Percentiles rank a stretch among this genome's conserved stretches.
Conservation (phyloP, 2,113 vertebrate species). For the Mohoua ochrocephala region DNA sequence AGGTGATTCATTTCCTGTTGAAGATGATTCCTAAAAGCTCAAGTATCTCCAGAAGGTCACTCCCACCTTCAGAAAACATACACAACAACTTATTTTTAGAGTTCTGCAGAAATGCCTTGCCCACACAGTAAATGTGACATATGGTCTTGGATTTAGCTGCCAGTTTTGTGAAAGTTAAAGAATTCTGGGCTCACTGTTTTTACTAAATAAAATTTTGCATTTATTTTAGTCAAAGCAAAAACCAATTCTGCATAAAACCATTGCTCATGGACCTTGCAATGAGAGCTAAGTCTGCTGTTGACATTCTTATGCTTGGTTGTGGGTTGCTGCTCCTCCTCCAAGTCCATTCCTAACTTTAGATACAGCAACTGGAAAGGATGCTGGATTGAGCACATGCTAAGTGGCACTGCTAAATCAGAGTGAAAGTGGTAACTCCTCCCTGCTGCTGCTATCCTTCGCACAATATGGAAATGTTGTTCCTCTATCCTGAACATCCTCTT, state of each 20-base stretch:
- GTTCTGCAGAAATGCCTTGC: conserved; percentile 30
- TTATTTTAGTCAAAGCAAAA: conserved; percentile 41
- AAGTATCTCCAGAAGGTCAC: conserved; percentile 46
- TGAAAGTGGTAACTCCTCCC: not conserved
- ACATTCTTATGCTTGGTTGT: not conserved
- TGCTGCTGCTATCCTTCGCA: not conserved
- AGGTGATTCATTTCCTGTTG: conserved; percentile 41
- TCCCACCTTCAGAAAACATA: conserved; percentile 56
- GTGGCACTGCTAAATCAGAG: not conserved
- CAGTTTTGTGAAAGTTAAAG: conserved; percentile 34
- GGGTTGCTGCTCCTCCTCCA: not conserved
- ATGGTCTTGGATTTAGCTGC: conserved; percentile 39
- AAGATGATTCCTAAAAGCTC: conserved; percentile 28
- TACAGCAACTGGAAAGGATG: not conserved
- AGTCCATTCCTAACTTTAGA: not conserved
- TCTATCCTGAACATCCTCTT: not conserved
- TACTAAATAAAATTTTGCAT: conserved; percentile 26
- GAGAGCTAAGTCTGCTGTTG: not conserved
- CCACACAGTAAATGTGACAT: conserved; percentile 52
- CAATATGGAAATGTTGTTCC: not conserved
- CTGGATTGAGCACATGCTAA: not conserved
- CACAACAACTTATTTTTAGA: conserved; percentile 60
- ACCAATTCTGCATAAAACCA: not conserved
- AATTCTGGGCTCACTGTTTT: not conserved
- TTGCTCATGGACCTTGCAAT: not conserved